A percentile compares a stretch with the other conserved stretches of the same genome.
phyloP scores from a whole-genome alignment of 2,888 invertebrate species.

The Silvanus unidentatus region DNA sequence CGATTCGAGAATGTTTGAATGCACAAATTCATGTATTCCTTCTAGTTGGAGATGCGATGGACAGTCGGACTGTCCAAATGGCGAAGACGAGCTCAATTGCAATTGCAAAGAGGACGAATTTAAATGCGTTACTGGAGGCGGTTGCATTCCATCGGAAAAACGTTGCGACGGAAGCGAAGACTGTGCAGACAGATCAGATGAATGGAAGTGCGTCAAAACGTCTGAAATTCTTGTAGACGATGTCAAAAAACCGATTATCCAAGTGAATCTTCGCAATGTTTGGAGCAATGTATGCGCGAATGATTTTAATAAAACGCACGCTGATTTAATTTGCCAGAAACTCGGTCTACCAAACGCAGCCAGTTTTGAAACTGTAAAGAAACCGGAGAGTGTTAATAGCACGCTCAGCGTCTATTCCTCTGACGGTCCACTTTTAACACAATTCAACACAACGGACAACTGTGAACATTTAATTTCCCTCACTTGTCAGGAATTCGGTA shows the following conservation, averaged over 20 bases:
- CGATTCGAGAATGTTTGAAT: constrained; percentile 54
- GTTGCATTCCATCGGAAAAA: constrained; percentile 50
- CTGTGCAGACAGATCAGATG: constrained; percentile 59
- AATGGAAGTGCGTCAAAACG: constrained; percentile 51
- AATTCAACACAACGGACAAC: constrained; percentile 46
- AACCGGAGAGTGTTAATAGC: constrained; percentile 11
- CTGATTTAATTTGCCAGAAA: constrained; percentile 51
- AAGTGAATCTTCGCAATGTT: constrained; percentile 27
- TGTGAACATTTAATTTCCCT: constrained; percentile 48
- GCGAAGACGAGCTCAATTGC: constrained; percentile 56
- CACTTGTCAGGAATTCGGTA: constrained; percentile 53
- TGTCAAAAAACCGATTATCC: constrained; percentile 14
- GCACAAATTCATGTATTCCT: constrained; percentile 55
- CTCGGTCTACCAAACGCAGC: constrained; percentile 50
- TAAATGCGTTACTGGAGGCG: constrained; percentile 54
- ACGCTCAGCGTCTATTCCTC: not conserved
- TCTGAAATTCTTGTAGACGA: constrained; percentile 9
- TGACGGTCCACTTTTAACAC: constrained; percentile 38
- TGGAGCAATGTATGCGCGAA: constrained; percentile 51
- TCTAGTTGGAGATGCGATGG: constrained; percentile 56
- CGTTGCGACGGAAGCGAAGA: constrained; percentile 56
- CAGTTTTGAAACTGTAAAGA: constrained; percentile 35
- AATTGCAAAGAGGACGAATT: constrained; percentile 53
- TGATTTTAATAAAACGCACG: constrained; percentile 50
- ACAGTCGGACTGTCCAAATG: constrained; percentile 50